A percentile compares a stretch with the other conserved stretches of the same genome.
Conservation (phyloP, 2,113 vertebrate species). For the Crypturellus undulatus region DNA sequence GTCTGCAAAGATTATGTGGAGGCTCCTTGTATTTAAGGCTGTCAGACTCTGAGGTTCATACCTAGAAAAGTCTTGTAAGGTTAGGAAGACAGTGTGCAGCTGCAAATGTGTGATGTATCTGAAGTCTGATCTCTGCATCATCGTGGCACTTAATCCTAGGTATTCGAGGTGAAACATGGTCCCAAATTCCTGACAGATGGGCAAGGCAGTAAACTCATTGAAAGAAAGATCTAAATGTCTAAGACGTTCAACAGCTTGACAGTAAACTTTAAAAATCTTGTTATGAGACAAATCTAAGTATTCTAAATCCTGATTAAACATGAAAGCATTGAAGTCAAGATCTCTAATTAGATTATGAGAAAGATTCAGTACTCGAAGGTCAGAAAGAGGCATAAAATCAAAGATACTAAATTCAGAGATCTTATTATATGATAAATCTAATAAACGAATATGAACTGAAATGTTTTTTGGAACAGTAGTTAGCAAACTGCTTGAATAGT, state of each 20-base stretch:
- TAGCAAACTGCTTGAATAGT: conserved; percentile 71
- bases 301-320: conserved; percentile 77
- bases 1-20: conserved; percentile 74
- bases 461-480: conserved; percentile 65
- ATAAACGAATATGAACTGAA: conserved; percentile 34
- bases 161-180: conserved; percentile 77
- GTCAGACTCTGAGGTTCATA: conserved; percentile 80
- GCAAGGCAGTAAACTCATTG: conserved; percentile 81
- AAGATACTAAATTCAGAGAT: conserved; percentile 75
- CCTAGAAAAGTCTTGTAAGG: conserved; percentile 58
- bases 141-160: conserved; percentile 80
- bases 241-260: conserved; percentile 63
- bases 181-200: conserved; percentile 81
- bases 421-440: conserved; percentile 86
- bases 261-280: conserved; percentile 77
- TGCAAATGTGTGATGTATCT: conserved; percentile 67
- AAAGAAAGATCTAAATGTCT: conserved; percentile 83
- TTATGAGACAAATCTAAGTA: conserved; percentile 90
- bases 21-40: conserved; percentile 67
- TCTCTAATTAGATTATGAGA: conserved; percentile 82
- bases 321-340: conserved; percentile 79
- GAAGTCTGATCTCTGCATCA: conserved; percentile 76
- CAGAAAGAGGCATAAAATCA: conserved; percentile 73
- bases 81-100: conserved; percentile 78
- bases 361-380: conserved; percentile 81